A percentile compares a stretch with the other conserved stretches of the same genome.
phyloP scores from a whole-genome alignment of 2,797 vertebrate species.

The Labeo calbasu region DNA sequence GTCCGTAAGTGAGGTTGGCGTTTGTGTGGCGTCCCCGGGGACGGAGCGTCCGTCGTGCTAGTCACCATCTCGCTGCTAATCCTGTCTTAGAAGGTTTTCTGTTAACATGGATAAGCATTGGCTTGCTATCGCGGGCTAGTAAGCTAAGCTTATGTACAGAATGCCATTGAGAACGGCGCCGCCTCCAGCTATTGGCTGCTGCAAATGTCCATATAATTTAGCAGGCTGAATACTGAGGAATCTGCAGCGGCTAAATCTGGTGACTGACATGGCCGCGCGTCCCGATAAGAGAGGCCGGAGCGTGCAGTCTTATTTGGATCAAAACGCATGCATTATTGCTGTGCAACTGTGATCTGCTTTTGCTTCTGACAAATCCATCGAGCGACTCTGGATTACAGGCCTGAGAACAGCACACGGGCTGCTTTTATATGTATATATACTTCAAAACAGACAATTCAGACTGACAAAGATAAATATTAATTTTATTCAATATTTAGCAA shows the following conservation, averaged over 20 bases:
- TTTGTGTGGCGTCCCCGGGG: slow-evolving; percentile 84
- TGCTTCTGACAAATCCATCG: slow-evolving; percentile 76
- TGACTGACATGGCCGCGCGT: slow-evolving; percentile 78
- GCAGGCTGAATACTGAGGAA: slow-evolving; percentile 81
- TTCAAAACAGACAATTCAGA: neutral
- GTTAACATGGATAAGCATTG: slow-evolving; percentile 95
- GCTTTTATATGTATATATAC: neutral
- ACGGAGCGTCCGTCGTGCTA: slow-evolving; percentile 89
- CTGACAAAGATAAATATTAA: neutral
- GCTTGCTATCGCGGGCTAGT: slow-evolving; percentile 82
- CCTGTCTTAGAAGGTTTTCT: slow-evolving; percentile 95
- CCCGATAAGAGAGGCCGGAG: slow-evolving; percentile 75
- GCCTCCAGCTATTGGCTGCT: slow-evolving; percentile 84
- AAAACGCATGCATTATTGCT: slow-evolving; percentile 76
- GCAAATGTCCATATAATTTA: slow-evolving; percentile 81
- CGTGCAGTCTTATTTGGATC: slow-evolving; percentile 76
- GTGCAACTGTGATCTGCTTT: slow-evolving; percentile 74
- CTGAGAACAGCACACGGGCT: neutral
- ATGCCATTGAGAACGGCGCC: slow-evolving; percentile 82
- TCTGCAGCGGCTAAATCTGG: slow-evolving; percentile 81
- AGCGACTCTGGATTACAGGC: slow-evolving; percentile 59
- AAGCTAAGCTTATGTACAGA: slow-evolving; percentile 87
- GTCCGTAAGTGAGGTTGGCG: slow-evolving; percentile 79
- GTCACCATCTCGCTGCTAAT: slow-evolving; percentile 91
- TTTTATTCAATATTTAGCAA: neutral